Percentiles rank a stretch among this genome's conserved stretches.
Conservation (phyloP, 2,113 vertebrate species). For the Pygoscelis adeliae region DNA sequence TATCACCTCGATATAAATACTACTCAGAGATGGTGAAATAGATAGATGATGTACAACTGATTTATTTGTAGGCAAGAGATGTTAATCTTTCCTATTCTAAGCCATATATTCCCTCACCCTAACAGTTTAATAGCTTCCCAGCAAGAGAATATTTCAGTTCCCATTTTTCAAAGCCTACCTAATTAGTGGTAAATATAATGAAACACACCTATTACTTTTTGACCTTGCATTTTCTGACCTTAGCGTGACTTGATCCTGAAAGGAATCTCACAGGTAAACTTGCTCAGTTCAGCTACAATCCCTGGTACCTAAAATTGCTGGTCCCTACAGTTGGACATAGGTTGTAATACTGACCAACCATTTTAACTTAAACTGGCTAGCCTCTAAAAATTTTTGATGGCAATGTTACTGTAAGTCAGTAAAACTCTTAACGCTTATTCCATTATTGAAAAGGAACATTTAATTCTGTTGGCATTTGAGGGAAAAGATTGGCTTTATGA, state of each 20-base stretch:
- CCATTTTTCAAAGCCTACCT: background rate
- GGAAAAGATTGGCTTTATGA: constrained; percentile 33
- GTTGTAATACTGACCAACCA: background rate
- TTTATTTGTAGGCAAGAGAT: background rate
- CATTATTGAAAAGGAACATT: background rate
- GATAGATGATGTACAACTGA: background rate
- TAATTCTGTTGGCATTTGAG: constrained; percentile 35
- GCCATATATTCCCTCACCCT: background rate
- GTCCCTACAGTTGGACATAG: background rate
- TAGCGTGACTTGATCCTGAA: background rate
- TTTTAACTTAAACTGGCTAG: background rate
- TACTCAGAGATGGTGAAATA: background rate
- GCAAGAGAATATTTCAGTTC: background rate
- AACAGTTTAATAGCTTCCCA: background rate
- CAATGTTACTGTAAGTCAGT: background rate
- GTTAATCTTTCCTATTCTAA: background rate
- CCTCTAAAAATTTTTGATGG: background rate
- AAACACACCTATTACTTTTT: background rate
- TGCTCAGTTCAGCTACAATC: background rate
- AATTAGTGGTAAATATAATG: background rate
- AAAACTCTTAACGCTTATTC: background rate
- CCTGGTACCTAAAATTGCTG: background rate
- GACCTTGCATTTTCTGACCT: background rate
- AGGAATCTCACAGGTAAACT: background rate
- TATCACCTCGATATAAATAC: background rate